These are phyloP conservation scores for Chrysolophus pictus DNA, from an alignment of 2,797 vertebrate genomes.

Conservation along the genomic window DNA sequence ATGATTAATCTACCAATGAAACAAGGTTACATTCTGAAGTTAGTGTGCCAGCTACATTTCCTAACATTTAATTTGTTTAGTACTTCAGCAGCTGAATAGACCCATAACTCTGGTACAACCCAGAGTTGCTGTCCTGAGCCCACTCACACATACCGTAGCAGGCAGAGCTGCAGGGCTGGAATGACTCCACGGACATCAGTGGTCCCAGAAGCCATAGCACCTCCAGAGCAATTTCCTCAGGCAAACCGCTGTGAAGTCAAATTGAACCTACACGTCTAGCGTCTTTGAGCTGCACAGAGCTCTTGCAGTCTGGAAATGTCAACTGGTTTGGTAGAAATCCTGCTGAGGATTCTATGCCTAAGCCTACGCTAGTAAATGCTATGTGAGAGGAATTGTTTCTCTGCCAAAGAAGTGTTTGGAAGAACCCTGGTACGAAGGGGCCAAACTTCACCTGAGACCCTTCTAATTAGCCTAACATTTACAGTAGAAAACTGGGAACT, in stretches of 20 bases:
- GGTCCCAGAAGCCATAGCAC: not conserved
- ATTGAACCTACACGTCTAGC: not conserved
- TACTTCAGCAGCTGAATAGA: not conserved
- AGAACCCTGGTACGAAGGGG: not conserved
- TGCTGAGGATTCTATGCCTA: not conserved
- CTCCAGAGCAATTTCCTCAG: not conserved
- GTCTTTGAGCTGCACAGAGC: not conserved
- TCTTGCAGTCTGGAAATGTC: not conserved
- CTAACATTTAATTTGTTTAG: not conserved
- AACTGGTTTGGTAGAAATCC: not conserved
- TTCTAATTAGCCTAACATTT: not conserved
- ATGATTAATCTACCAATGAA: not conserved
- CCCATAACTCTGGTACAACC: not conserved
- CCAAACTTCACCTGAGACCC: not conserved
- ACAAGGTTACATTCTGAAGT: not conserved
- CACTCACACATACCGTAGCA: not conserved
- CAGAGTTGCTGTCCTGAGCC: not conserved
- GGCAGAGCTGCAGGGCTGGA: not conserved
- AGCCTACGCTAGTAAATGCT: not conserved
- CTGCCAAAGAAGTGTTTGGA: not conserved
- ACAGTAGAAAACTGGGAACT: not conserved
- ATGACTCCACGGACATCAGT: not conserved
- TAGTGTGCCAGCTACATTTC: not conserved
- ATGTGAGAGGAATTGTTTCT: not conserved
- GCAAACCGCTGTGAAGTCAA: not conserved